A percentile compares a stretch with the other conserved stretches of the same genome.
Conservation (phyloP, 2,888 invertebrate species). For the Lithosia quadra region DNA sequence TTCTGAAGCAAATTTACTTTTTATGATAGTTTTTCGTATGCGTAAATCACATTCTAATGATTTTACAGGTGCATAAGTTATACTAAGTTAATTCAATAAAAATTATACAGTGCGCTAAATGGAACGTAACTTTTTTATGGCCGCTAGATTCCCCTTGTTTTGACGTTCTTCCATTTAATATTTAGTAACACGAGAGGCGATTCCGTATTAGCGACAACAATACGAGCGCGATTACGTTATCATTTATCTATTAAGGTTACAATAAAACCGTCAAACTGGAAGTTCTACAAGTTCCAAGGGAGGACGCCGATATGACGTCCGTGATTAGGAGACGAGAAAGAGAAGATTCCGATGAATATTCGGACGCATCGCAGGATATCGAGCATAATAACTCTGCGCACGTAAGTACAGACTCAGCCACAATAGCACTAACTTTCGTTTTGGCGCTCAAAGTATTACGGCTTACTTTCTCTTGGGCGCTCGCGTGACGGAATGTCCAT, state of each 20-base stretch:
- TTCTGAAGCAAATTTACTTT: not conserved
- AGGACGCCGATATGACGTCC: conserved; percentile 84
- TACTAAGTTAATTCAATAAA: not conserved
- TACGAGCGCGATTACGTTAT: conserved; percentile 63
- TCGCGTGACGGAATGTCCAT: conserved; percentile 84
- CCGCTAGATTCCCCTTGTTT: conserved; percentile 79
- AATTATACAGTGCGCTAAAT: conserved; percentile 50
- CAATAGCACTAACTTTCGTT: conserved; percentile 73
- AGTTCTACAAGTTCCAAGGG: conserved; percentile 77
- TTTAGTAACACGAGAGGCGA: conserved; percentile 70
- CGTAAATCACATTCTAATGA: not conserved
- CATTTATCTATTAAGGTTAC: conserved; percentile 56
- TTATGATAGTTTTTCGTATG: not conserved
- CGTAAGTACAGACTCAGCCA: conserved; percentile 71
- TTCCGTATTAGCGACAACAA: conserved; percentile 62
- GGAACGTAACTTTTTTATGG: conserved; percentile 73
- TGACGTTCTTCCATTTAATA: conserved; percentile 78
- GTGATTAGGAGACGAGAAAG: conserved; percentile 75
- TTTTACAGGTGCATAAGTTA: not conserved
- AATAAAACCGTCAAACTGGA: conserved; percentile 78
- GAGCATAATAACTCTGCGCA: conserved; percentile 79
- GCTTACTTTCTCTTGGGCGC: conserved; percentile 81
- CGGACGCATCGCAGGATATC: conserved; percentile 83
- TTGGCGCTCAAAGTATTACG: conserved; percentile 78
- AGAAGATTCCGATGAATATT: conserved; percentile 83